Base-by-base conservation (phyloP, 2,113 vertebrate genomes). In the Ophiodon elongatus region DNA sequence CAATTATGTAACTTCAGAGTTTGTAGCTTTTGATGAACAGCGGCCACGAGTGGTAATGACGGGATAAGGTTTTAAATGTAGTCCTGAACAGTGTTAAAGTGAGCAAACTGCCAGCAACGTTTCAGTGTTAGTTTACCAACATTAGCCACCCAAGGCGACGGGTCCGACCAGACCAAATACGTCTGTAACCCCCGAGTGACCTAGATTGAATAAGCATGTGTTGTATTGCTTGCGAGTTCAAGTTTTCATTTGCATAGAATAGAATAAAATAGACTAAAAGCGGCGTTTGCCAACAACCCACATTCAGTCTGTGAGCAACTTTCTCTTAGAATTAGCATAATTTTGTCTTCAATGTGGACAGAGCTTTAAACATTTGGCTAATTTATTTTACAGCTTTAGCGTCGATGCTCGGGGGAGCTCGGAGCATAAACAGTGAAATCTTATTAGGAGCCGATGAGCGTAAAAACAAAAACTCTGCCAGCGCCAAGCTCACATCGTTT, bases 401-500 rank as follows among this genome's bases (percentile, higher is more conserved):
- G 4, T 75, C 37, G 13, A 27, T 64, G 80, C 31, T 63, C 8
- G 0, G 1, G 45, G 25, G 21, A 59, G 54, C 21, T 64, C 1
- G 2, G 43, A 27, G 39, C 25, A 73, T 57, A 77, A 70, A 45
- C 47, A 43, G 56, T 71, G 33, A 76, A 79, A 27, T 52, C 69
- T 73, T 52, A 25, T n/a, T 8, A 56, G 25, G 11, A 68, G 1
- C 31, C 66, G 39, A 35, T 54, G 56, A 69, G 35, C 1, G 0
- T 25, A 41, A 59, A 60, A 75, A 35, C 3, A 47, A 70, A 77
- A 84, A 19, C 13, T 15, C 25, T n/a, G 0, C 35, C 29, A 35
- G 71, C 82, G 85, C 21, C 10, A 1, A 79, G 73, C 43, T 21
- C n/a, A n/a, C n/a, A n/a, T n/a, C n/a, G 11, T 52, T 80, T 67